Base-by-base conservation (phyloP, 92 coral and sea anemone species). In the Hydrozoanthus gracilis region DNA sequence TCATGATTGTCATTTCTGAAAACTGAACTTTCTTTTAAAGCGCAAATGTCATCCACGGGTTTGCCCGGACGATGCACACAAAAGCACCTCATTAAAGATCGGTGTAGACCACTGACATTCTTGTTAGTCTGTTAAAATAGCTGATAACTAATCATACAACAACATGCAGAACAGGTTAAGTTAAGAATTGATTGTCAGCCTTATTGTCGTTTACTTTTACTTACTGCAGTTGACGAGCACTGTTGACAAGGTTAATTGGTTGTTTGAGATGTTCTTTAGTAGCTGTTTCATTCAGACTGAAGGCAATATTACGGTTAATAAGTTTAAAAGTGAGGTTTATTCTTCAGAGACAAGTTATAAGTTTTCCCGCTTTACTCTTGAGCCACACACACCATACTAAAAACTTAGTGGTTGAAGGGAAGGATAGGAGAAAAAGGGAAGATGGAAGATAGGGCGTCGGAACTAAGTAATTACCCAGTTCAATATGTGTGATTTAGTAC, bases 271-370 rank as follows among this genome's bases (percentile, higher is more conserved):
- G 85, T 49, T 60, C 83, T 78, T 65, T 80, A 80, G 44, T 18
- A 44, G 18, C 85, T 80, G 85, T 80, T 16, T 49, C 73, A 51
- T 80, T 80, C 56, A 74, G 60, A 80, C 85, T 80, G 85, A 80
- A 80, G 85, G 74, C 62, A 80, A 80, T 8, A 80, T 65, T 67
- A 65, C 8, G 85, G 61, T 80, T 64, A 80, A 67, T 80, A 80
- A 5, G 73, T 18, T 27, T 49, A 10, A 6, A 6, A 64, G 35
- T 61, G 13, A 47, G 64, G 12, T 11, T 51, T 7, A 48, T 16
- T 14, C 8, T 15, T 12, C 2, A 27, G 51, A 56, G n/a, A 35
- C 50, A 77, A 44, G 10, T 47, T 72, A 4, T 17, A 15, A 67
- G 72, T 2, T 39, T 64, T 64, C n/a, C 67, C n/a, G 67, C 4